Evolutionary conservation across 2,113 vertebrate genomes (phyloP).

Genomic region (Macquaria australasica): DNA sequence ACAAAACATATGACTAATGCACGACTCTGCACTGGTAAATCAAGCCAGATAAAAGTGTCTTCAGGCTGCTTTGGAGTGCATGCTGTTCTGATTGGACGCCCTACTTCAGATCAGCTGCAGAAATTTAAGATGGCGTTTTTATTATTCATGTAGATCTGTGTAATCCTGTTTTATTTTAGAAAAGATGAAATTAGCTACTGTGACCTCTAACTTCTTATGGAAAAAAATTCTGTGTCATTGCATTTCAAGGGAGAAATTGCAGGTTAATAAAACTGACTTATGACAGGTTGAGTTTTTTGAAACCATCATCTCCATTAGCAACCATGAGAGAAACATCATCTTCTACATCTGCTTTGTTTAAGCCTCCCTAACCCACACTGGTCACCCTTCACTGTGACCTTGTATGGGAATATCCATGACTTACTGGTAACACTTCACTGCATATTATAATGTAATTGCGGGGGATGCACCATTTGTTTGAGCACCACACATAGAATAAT

Average conservation of each 20-base stretch:
- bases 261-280: neutral
- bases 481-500: constrained; percentile 1
- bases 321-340: neutral
- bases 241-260: neutral
- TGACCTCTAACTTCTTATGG: neutral
- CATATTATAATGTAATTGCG: neutral
- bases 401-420: constrained; percentile 1
- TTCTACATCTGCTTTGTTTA: neutral
- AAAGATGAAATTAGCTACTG: neutral
- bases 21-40: too few relatives aligned
- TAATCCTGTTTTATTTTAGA: neutral
- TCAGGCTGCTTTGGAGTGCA: neutral
- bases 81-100: neutral
- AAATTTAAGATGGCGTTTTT: neutral
- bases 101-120: neutral
- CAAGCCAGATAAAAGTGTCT: neutral
- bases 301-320: neutral
- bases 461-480: neutral
- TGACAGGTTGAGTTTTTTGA: too few relatives aligned
- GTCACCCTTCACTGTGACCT: neutral
- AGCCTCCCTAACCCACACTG: neutral
- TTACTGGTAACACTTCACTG: neutral
- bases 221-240: neutral
- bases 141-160: neutral
- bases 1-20: neutral